Evolutionary conservation across 2,797 vertebrate genomes (phyloP).

Genomic region (Acanthurus tractus): DNA sequence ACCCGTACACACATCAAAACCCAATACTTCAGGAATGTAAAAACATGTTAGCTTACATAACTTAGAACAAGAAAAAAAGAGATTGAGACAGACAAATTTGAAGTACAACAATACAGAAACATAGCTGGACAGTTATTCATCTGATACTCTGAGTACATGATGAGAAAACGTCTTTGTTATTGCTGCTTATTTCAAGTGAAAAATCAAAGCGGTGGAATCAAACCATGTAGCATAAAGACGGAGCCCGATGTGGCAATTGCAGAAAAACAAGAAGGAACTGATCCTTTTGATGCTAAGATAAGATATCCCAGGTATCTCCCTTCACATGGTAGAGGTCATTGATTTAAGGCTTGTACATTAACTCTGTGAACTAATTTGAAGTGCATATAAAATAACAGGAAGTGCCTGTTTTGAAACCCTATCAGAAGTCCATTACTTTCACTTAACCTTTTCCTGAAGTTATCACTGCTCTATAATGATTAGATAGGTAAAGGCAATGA

Average conservation of each 20-base stretch:
- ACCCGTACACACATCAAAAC: constrained; percentile 43
- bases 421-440: constrained; percentile 4
- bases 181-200: constrained; percentile 47
- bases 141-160: constrained; percentile 26
- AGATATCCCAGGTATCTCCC: constrained; percentile 18
- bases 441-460: constrained; percentile 4
- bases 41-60: constrained; percentile 68
- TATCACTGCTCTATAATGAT: background rate
- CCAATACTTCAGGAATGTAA: constrained; percentile 43
- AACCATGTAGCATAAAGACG: constrained; percentile 6
- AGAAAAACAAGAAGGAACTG: constrained; percentile 21
- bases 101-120: constrained; percentile 4
- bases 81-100: constrained; percentile 21
- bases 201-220: constrained; percentile 8
- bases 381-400: constrained; percentile 43
- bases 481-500: background rate
- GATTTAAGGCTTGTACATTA: constrained; percentile 71
- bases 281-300: constrained; percentile 21
- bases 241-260: background rate
- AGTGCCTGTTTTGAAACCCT: background rate
- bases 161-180: constrained; percentile 31
- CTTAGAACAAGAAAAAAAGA: constrained; percentile 34
- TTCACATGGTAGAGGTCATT: constrained; percentile 26
- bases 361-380: constrained; percentile 48
- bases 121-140: constrained; percentile 18